These are phyloP conservation scores for Dendroctonus ponderosae DNA, from an alignment of 1,140 invertebrate genomes.

Conservation along the genomic window DNA sequence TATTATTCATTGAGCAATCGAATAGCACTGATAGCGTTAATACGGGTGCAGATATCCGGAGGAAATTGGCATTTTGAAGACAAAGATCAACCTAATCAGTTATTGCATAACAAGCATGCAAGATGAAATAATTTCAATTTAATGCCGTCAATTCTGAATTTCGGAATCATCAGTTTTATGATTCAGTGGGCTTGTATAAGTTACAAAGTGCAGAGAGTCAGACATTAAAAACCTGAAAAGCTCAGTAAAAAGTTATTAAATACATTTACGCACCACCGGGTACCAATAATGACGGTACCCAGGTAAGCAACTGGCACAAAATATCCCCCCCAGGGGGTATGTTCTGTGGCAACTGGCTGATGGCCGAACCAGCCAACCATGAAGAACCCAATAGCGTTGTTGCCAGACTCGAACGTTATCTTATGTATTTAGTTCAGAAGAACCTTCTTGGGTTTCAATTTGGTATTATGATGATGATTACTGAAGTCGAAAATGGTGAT, in stretches of 20 bases:
- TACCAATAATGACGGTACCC: constrained; percentile 17
- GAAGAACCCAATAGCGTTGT: not conserved
- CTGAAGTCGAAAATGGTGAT: too few relatives aligned
- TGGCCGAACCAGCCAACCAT: constrained; percentile 6
- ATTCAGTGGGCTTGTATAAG: constrained; percentile 2
- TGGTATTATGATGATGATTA: too few relatives aligned
- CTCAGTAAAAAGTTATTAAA: constrained; percentile 16
- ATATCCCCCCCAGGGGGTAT: too few relatives aligned
- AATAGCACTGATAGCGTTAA: not conserved
- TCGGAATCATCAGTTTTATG: constrained; percentile 5
- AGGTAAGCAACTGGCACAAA: constrained; percentile 7
- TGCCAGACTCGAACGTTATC: not conserved
- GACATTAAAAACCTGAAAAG: not conserved
- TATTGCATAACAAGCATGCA: too few relatives aligned
- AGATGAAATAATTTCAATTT: too few relatives aligned
- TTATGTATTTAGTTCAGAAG: too few relatives aligned
- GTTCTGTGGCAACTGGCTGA: too few relatives aligned
- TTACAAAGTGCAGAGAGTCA: not conserved
- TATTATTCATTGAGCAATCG: constrained; percentile 5
- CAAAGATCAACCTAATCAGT: too few relatives aligned
- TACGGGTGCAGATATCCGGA: too few relatives aligned
- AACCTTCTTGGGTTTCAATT: too few relatives aligned
- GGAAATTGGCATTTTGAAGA: too few relatives aligned
- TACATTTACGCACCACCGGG: constrained; percentile 12
- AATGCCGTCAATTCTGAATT: too few relatives aligned